Percentiles rank a stretch among this genome's conserved stretches.
Conservation (phyloP, 1,140 invertebrate genomes). For the Plodia interpunctella region DNA sequence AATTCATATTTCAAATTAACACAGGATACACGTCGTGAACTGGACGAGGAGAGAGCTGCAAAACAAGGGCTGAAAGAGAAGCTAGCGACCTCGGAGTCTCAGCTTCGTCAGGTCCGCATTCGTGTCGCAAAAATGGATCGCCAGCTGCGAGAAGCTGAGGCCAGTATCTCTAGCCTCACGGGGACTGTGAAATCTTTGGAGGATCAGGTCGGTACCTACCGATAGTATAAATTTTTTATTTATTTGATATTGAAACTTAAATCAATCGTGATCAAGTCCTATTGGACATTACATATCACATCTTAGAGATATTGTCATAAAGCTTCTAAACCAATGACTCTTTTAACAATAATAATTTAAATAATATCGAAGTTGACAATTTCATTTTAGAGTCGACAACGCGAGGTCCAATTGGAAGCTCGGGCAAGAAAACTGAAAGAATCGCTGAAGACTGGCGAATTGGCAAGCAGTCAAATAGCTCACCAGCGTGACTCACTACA, state of each 20-base stretch:
- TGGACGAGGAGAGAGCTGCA: constrained; percentile 51
- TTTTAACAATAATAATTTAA: too few species aligned
- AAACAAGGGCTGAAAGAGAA: constrained; percentile 49
- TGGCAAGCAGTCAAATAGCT: constrained; percentile 46
- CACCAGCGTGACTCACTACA: constrained; percentile 58
- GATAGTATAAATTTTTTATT: constrained; percentile 2
- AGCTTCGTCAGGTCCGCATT: constrained; percentile 42
- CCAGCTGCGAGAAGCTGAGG: constrained; percentile 60
- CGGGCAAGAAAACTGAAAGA: constrained; percentile 64
- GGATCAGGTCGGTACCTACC: constrained; percentile 46
- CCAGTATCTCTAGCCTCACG: constrained; percentile 59
- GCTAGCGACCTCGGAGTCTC: constrained; percentile 45
- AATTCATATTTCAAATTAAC: too few species aligned
- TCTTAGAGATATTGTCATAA: too few species aligned
- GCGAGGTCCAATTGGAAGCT: constrained; percentile 58
- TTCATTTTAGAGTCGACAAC: constrained; percentile 51
- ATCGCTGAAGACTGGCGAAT: constrained; percentile 63
- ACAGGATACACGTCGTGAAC: constrained; percentile 42
- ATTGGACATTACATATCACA: too few species aligned
- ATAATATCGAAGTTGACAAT: not conserved
- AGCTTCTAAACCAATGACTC: too few species aligned
- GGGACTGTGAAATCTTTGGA: constrained; percentile 60
- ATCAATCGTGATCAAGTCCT: too few species aligned
- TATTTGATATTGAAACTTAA: too few species aligned
- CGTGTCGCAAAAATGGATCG: constrained; percentile 62